phyloP scores from a whole-genome alignment of 2,888 invertebrate species.

The Diaprepes abbreviatus region DNA sequence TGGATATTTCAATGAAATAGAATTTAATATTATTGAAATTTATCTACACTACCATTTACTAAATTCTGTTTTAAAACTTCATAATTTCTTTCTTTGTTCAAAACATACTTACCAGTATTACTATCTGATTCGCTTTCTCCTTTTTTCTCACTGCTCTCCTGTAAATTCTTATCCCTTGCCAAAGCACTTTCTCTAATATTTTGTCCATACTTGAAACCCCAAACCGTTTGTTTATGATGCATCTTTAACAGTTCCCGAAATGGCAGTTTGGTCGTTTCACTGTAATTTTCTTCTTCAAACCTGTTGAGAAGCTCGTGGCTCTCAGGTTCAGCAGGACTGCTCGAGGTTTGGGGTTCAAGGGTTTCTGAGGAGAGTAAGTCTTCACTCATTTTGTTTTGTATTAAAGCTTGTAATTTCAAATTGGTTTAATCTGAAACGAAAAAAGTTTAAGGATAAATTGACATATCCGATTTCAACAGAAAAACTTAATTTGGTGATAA shows the following conservation, averaged over 20 bases:
- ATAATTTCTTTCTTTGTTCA: no score
- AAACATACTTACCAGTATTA: slow-evolving; percentile 22
- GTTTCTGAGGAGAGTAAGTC: slow-evolving; percentile 15
- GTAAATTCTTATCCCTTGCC: slow-evolving; percentile 56
- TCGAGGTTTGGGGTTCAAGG: slow-evolving; percentile 13
- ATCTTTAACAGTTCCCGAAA: slow-evolving; percentile 60
- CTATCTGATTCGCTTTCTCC: slow-evolving; percentile 38
- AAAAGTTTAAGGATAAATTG: no score
- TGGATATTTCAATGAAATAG: no score
- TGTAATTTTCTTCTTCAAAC: slow-evolving; percentile 52
- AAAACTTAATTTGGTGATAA: no score
- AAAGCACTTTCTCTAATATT: slow-evolving; percentile 56
- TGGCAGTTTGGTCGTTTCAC: slow-evolving; percentile 56
- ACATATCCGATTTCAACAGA: no score
- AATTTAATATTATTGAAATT: no score
- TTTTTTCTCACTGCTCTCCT: slow-evolving; percentile 48
- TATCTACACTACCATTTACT: no score
- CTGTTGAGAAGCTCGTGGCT: slow-evolving; percentile 41
- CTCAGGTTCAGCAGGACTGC: slow-evolving; percentile 24
- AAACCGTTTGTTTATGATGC: slow-evolving; percentile 60
- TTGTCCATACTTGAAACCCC: slow-evolving; percentile 62
- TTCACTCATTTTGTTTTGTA: slow-evolving; percentile 42
- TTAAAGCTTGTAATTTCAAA: neutral
- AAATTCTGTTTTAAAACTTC: no score
- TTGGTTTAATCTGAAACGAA: no score